phyloP scores from a whole-genome alignment of 2,888 invertebrate species.

The Subacronicta megacephala region DNA sequence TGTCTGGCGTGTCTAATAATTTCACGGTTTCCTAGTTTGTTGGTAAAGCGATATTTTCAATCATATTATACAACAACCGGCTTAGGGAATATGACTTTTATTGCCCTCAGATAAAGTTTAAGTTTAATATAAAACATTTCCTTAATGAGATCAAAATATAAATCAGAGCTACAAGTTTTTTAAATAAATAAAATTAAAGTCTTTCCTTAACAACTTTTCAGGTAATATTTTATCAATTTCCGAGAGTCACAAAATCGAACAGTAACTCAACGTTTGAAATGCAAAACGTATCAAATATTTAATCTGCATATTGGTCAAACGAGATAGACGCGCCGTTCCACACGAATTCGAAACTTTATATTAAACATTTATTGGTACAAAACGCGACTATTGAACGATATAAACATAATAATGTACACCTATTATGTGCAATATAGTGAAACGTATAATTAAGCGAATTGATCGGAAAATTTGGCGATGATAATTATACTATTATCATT shows the following conservation, averaged over 20 bases:
- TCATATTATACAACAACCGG: slow-evolving; percentile 1
- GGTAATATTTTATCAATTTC: too few species aligned
- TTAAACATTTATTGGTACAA: slow-evolving; percentile 7
- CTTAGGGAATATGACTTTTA: slow-evolving; percentile 21
- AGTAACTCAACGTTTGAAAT: background rate
- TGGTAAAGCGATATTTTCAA: slow-evolving; percentile 37
- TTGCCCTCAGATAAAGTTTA: slow-evolving; percentile 7
- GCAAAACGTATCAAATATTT: slow-evolving; percentile 7
- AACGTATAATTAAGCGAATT: too few species aligned
- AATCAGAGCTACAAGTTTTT: background rate
- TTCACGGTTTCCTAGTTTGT: slow-evolving; percentile 43
- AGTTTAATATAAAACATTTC: background rate
- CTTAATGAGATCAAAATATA: slow-evolving; percentile 29
- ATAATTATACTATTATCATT: too few species aligned
- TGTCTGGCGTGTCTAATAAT: slow-evolving; percentile 60
- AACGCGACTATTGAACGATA: slow-evolving; percentile 14
- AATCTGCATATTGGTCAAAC: slow-evolving; percentile 5
- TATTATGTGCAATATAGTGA: background rate
- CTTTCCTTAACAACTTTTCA: too few species aligned
- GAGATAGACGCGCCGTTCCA: slow-evolving; percentile 18
- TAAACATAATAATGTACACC: background rate
- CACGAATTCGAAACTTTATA: slow-evolving; percentile 7
- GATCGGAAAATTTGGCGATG: too few species aligned
- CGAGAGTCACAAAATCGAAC: too few species aligned
- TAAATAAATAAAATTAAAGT: too few species aligned